A percentile compares a stretch with the other conserved stretches of the same genome.
Evolutionary conservation across 2,113 vertebrate genomes (phyloP).

Genomic region (Syngnathus scovelli): DNA sequence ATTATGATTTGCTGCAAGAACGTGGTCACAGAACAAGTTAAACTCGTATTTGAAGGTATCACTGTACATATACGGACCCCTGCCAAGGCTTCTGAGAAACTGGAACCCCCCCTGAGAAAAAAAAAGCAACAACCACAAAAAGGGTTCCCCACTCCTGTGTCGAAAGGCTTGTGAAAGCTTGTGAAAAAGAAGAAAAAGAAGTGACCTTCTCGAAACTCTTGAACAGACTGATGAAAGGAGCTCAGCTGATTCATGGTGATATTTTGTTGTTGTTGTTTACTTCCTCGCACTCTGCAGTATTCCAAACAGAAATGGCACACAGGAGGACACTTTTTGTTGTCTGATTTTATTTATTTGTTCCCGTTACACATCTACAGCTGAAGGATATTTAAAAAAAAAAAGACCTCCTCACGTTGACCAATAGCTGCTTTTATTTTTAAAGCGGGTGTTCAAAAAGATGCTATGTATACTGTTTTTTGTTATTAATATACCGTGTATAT

Average conservation of each 20-base stretch:
- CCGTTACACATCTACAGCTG: constrained; percentile 58
- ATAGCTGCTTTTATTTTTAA: constrained; percentile 86
- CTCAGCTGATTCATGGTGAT: background rate
- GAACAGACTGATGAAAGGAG: background rate
- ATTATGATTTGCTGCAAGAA: background rate
- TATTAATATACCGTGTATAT: constrained; percentile 39
- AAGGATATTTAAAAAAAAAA: constrained; percentile 74
- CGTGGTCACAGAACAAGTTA: background rate
- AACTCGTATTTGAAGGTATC: background rate
- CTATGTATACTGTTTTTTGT: constrained; percentile 39
- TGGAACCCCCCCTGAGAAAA: background rate
- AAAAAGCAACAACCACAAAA: background rate
- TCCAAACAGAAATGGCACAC: constrained; percentile 66
- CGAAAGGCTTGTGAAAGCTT: background rate
- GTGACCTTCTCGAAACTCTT: constrained; percentile 6
- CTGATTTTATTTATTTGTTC: constrained; percentile 22
- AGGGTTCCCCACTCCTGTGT: background rate
- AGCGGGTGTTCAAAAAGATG: constrained; percentile 67
- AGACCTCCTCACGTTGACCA: constrained; percentile 81
- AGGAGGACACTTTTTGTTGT: constrained; percentile 51
- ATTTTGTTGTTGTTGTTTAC: constrained; percentile 6
- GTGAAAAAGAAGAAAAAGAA: constrained; percentile 19
- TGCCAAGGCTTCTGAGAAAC: background rate
- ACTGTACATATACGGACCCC: background rate
- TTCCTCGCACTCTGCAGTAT: constrained; percentile 68